Conservation (phyloP, 2,113 vertebrate genomes). For the Abramis brama region DNA sequence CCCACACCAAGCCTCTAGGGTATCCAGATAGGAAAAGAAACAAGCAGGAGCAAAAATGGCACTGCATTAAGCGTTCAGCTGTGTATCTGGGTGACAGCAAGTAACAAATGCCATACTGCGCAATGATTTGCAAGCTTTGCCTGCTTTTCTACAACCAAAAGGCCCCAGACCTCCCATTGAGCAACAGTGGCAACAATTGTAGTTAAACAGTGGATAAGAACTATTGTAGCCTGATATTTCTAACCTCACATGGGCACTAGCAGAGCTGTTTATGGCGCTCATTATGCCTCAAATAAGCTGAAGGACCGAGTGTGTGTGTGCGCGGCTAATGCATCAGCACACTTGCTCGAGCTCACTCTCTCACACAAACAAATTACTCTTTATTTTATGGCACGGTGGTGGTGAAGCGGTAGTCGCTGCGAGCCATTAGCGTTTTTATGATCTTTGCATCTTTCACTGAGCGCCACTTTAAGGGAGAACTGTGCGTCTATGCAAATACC, state of each 20-base stretch:
- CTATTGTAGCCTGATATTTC: conserved; percentile 35
- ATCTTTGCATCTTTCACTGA: conserved; percentile 56
- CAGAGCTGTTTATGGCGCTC: conserved; percentile 33
- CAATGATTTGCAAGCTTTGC: conserved; percentile 21
- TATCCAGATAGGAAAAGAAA: conserved; percentile 14
- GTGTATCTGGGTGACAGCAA: conserved; percentile 62
- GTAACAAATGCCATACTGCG: conserved; percentile 60
- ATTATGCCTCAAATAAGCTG: conserved; percentile 49
- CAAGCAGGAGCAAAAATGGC: not conserved
- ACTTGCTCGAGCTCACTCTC: conserved; percentile 22
- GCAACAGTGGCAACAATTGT: not conserved
- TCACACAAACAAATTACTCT: conserved; percentile 33
- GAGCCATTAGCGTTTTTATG: conserved; percentile 56
- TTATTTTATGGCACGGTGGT: conserved; percentile 42
- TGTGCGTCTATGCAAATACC: conserved; percentile 52
- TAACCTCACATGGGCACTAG: conserved; percentile 27
- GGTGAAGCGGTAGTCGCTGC: conserved; percentile 44
- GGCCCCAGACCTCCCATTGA: conserved; percentile 28
- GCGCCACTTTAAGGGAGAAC: conserved; percentile 51
- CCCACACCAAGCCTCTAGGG: not conserved
- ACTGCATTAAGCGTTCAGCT: conserved; percentile 46
- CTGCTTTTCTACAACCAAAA: conserved; percentile 17
- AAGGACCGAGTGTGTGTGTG: not conserved
- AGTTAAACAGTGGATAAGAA: conserved; percentile 47
- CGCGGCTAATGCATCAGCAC: conserved; percentile 41